Conservation (phyloP, 2,797 vertebrate species). For the Labroides dimidiatus region DNA sequence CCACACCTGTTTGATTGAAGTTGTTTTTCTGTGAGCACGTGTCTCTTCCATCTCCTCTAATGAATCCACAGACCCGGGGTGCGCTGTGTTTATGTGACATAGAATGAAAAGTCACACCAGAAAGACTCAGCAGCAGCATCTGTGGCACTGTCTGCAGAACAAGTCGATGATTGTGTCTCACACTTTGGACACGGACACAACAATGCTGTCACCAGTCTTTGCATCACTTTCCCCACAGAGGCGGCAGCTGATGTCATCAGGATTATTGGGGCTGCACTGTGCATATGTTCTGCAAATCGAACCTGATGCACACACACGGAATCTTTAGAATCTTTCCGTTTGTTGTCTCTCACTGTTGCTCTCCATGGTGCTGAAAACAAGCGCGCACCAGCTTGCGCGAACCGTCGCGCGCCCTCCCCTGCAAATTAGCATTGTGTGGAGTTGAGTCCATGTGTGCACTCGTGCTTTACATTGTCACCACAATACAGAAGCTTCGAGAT, state of each 20-base stretch:
- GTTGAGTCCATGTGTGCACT: conserved; percentile 6
- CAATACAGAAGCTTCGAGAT: conserved; percentile 19
- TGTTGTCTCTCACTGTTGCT: conserved; percentile 57
- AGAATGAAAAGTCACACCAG: neutral
- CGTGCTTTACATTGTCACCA: neutral
- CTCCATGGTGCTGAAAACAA: conserved; percentile 84
- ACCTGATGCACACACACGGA: neutral
- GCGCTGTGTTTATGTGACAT: neutral
- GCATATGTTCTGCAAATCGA: neutral
- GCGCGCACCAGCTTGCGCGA: conserved; percentile 29
- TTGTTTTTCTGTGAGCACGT: neutral
- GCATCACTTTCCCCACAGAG: conserved; percentile 9
- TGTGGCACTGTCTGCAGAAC: neutral
- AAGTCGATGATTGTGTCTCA: conserved; percentile 5
- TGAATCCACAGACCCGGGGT: neutral
- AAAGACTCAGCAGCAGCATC: neutral
- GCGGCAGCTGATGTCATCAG: neutral
- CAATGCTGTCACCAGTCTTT: neutral
- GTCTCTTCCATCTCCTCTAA: neutral
- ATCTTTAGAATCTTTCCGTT: neutral
- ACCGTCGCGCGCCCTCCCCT: conserved; percentile 36
- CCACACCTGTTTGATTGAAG: conserved; percentile 48
- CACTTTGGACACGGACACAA: conserved; percentile 7
- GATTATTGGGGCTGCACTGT: neutral
- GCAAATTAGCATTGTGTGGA: neutral